Conservation (phyloP, 2,888 invertebrate genomes). For the Herminia tarsipennalis region DNA sequence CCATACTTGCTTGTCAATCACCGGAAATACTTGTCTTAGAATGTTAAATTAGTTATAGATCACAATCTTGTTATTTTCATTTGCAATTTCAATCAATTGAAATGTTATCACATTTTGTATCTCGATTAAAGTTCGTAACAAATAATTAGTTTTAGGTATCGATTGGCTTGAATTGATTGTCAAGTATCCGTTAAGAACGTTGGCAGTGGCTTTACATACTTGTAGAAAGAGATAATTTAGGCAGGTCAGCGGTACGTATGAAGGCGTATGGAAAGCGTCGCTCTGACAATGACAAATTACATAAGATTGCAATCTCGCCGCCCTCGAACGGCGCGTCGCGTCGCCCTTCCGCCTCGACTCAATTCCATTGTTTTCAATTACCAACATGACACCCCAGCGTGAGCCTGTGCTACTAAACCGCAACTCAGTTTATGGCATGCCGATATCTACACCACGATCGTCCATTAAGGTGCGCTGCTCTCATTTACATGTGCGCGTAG, state of each 20-base stretch:
- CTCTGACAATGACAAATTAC: constrained; percentile 92
- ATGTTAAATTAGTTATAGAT: neutral
- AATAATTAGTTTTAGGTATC: neutral
- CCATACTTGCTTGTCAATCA: constrained; percentile 10
- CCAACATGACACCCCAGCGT: constrained; percentile 79
- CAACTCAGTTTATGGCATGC: constrained; percentile 76
- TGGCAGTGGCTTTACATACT: constrained; percentile 27
- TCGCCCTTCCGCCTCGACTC: constrained; percentile 74
- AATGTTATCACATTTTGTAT: neutral
- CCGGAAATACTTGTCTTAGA: neutral
- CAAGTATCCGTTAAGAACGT: neutral
- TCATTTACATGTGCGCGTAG: constrained; percentile 67
- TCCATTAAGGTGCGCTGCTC: constrained; percentile 67
- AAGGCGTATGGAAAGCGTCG: constrained; percentile 71
- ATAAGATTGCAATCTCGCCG: constrained; percentile 90
- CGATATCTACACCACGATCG: constrained; percentile 74
- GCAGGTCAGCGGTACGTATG: constrained; percentile 68
- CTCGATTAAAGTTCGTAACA: neutral
- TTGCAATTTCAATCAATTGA: neutral
- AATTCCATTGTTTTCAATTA: constrained; percentile 85
- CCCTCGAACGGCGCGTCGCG: constrained; percentile 68
- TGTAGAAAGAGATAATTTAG: constrained; percentile 68
- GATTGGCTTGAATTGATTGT: neutral
- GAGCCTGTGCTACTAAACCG: constrained; percentile 72
- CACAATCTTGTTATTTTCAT: neutral